Evolutionary conservation across 2,797 vertebrate genomes (phyloP).

Genomic region (Pitangus sulphuratus): DNA sequence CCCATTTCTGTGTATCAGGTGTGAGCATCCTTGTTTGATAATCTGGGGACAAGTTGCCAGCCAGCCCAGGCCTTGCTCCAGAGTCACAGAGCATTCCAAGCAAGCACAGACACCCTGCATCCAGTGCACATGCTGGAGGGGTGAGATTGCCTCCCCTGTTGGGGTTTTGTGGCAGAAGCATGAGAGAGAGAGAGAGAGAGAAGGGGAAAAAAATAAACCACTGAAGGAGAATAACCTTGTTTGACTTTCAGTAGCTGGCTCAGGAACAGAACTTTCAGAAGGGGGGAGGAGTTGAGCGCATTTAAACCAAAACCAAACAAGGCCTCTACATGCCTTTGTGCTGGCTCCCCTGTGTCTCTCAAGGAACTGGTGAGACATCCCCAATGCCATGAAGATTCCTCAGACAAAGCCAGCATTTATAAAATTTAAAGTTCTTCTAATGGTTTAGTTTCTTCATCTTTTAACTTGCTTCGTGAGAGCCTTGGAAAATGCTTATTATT

Average conservation of each 20-base stretch:
- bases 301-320: not conserved
- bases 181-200: not conserved
- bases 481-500: not conserved
- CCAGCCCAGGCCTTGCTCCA: not conserved
- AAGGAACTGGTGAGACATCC: not conserved
- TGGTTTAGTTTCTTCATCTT: not conserved
- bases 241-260: not conserved
- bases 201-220: not conserved
- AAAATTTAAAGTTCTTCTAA: not conserved
- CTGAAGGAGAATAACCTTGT: not conserved
- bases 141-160: not conserved
- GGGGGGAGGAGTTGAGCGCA: not conserved
- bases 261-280: not conserved
- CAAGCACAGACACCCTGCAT: not conserved
- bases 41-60: not conserved
- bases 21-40: not conserved
- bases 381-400: not conserved
- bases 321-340: rapidly evolving
- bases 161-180: not conserved
- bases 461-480: not conserved
- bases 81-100: not conserved
- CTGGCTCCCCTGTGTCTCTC: not conserved
- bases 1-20: not conserved
- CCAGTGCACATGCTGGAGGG: rapidly evolving
- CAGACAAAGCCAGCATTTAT: not conserved